Evolutionary conservation across 2,888 invertebrate species (phyloP), one percentile per base, ranked within the genome.

Genomic region (Gibbula magus): DNA sequence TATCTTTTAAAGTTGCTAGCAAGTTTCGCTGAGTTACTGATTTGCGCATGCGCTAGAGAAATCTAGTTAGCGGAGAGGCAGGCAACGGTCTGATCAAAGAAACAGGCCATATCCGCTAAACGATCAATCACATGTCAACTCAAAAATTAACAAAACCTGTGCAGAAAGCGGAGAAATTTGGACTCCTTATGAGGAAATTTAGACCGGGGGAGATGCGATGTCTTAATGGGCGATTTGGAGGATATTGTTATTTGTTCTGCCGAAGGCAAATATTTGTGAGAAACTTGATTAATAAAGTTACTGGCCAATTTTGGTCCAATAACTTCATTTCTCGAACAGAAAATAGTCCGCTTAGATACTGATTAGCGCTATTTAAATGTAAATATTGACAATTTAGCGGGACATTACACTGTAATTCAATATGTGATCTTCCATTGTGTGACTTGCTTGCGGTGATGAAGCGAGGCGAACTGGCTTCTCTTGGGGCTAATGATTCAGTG

Each of bases 331-430:
- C 79, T 79, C 67, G 67, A 66, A 76, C 77, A 80, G 75, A 79
- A 82, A 84, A 81, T 75, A 76, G 80, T 56, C 39, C 77, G 80
- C 82, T 81, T 82, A 81, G 82, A 83, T 79, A 83, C 78, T 84
- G 84, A 84, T 84, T 84, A 85, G 79, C 81, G 84, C 79, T 79
- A 83, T 85, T 84, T 82, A 78, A 82, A 82, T 82, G 84, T 82
- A 84, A 84, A 84, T 84, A 84, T 84, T 84, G 84, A 82, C 84
- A 84, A 82, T 84, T 84, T 83, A 80, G 80, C 83, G 82, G 81
- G 70, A 82, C 84, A 82, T 84, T 84, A 84, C 81, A 75, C 79
- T 78, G 82, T 81, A 83, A 84, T 83, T 82, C 75, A 84, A 84
- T 84, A 83, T 82, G 80, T 75, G 81, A 80, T 79, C 52, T 75